Base-by-base conservation (phyloP, 2,888 invertebrate species). In the Cantharis rustica region DNA sequence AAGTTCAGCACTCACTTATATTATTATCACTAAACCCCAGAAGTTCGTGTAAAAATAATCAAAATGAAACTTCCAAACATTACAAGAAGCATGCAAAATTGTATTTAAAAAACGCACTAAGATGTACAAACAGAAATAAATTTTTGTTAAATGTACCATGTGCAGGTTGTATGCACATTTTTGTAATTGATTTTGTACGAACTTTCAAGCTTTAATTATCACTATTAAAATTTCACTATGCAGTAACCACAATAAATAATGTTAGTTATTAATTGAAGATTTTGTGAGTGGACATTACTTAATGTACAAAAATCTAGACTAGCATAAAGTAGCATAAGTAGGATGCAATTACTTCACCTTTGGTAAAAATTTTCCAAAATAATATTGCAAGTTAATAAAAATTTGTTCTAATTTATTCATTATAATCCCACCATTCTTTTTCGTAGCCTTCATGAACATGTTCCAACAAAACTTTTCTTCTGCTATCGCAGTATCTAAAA, bases 401-500 rank as follows among this genome's bases (percentile, higher is more conserved):
- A 23, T 16, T 27, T 16, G 15, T 15, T 26, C 15, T 27, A 71
- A n/a, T 61, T 72, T 92, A 95, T 92, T 96, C 96, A 90, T 94
- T 95, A 89, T 96, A 97, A 86, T 96, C 96, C 99, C 98, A 99
- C 94, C 96, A 95, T 88, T 98, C 98, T 90, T 96, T 97, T 89
- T 99, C 99, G 88, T 98, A 98, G 80, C 99, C 99, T 91, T 99
- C 99, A 88, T 98, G 96, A 71, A 99, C 99, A 89, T 99, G 99
- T 88, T 98, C 97, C 85, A 99, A 90, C 82, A 99, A 91, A 81
- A 97, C 98, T 90, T 97, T 96, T 84, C 99, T 93, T 85, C 99
- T 93, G 88, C 96, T 96, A 90, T 99, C 98, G 90, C 99, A 99
- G 89, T 99, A 99, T 91, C 98, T 98, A 89, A 66, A 89, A 88